These are phyloP conservation scores for Neopelma chrysocephalum DNA, from an alignment of 2,797 vertebrate genomes.

Conservation along the genomic window DNA sequence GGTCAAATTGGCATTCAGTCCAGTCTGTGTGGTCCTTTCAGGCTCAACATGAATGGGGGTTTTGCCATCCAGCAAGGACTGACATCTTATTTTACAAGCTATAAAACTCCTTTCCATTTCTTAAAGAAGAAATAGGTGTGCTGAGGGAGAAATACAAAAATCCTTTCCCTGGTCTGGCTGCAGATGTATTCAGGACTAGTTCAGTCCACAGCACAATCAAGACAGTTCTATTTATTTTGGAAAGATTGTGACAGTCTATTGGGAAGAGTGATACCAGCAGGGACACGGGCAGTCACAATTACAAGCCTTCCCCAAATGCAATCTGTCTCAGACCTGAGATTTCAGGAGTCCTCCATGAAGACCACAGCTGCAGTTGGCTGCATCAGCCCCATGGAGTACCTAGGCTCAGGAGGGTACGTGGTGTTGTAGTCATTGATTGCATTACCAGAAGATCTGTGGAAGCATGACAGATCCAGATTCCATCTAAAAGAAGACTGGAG, in stretches of 20 bases:
- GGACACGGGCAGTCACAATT: not conserved
- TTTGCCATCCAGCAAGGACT: not conserved
- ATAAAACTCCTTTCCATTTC: not conserved
- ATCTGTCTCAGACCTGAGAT: not conserved
- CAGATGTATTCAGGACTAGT: not conserved
- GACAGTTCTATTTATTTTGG: not conserved
- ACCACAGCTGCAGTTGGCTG: not conserved
- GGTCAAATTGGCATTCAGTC: not conserved
- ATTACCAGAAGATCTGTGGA: not conserved
- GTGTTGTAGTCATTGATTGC: not conserved
- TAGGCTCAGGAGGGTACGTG: fast-evolving
- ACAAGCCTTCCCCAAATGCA: not conserved
- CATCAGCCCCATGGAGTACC: not conserved
- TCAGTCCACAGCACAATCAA: not conserved
- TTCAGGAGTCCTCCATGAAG: not conserved
- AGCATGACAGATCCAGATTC: not conserved
- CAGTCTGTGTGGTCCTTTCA: not conserved
- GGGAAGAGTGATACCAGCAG: not conserved
- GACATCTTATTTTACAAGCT: not conserved
- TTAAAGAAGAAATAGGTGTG: not conserved
- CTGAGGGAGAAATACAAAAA: not conserved
- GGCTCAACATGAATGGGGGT: not conserved
- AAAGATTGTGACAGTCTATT: not conserved
- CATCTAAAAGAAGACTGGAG: not conserved
- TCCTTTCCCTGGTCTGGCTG: not conserved